Evolutionary conservation across 2,888 invertebrate species (phyloP).

Genomic region (Phytoseiulus persimilis): DNA sequence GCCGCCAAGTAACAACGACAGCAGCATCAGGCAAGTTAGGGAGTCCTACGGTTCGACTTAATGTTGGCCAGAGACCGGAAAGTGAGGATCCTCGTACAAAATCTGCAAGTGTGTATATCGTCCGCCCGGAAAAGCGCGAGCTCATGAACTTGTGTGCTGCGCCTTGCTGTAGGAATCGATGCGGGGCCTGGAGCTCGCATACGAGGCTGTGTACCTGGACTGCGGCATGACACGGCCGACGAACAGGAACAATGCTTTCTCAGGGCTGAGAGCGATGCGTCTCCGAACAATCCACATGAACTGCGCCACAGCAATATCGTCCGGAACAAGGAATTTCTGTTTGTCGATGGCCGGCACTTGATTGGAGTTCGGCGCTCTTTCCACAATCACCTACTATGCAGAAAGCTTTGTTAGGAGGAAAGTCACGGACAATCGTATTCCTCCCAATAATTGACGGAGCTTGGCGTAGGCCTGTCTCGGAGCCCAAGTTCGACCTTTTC

Average conservation of each 20-base stretch:
- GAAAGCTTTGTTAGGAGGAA: not conserved
- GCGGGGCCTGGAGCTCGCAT: not conserved
- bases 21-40: too few species aligned
- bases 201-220: conserved; percentile 49
- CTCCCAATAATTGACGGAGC: not conserved
- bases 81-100: too few species aligned
- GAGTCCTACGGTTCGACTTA: too few species aligned
- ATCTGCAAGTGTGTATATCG: too few species aligned
- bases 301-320: conserved; percentile 52
- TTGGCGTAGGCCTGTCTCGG: too few species aligned
- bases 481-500: too few species aligned
- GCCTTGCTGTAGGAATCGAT: too few species aligned
- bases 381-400: conserved; percentile 51
- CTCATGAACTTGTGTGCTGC: too few species aligned
- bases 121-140: too few species aligned
- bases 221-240: conserved; percentile 52
- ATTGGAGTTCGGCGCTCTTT: conserved; percentile 51
- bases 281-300: conserved; percentile 54
- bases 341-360: conserved; percentile 52
- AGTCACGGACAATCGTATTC: not conserved
- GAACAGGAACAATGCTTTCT: conserved; percentile 53
- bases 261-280: conserved; percentile 52
- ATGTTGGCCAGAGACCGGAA: too few species aligned
- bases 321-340: conserved; percentile 53
- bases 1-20: not conserved